These are phyloP conservation scores for Atrichornis clamosus DNA, from an alignment of 2,113 vertebrate genomes.

Conservation along the genomic window DNA sequence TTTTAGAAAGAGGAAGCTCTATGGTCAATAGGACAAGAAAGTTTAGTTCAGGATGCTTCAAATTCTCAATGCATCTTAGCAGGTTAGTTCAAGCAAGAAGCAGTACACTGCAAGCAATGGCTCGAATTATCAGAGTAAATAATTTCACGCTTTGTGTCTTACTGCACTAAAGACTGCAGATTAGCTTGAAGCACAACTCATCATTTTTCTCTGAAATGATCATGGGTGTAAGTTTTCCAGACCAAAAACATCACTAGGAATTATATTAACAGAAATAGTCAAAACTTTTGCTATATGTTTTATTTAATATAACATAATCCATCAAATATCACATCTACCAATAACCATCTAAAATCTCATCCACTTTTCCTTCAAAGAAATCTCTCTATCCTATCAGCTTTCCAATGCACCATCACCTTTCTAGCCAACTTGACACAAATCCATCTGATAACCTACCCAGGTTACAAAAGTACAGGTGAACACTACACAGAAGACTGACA, in stretches of 20 bases:
- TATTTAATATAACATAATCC: constrained; percentile 27
- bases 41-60: background rate
- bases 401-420: fast-evolving
- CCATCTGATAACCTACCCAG: background rate
- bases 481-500: background rate
- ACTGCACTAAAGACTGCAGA: background rate
- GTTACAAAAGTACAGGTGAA: background rate
- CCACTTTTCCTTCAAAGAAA: background rate
- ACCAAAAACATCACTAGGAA: background rate
- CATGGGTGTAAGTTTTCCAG: background rate
- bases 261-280: background rate
- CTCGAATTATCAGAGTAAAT: background rate
- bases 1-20: background rate
- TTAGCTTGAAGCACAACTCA: background rate
- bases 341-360: background rate
- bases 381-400: background rate
- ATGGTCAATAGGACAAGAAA: background rate
- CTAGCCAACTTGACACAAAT: background rate
- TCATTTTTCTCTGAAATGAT: background rate
- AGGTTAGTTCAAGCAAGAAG: background rate
- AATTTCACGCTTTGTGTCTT: background rate
- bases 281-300: background rate
- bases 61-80: background rate
- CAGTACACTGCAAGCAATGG: background rate
- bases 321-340: background rate